phyloP scores from a whole-genome alignment of 2,888 invertebrate species.

The Rhagonycha lutea region DNA sequence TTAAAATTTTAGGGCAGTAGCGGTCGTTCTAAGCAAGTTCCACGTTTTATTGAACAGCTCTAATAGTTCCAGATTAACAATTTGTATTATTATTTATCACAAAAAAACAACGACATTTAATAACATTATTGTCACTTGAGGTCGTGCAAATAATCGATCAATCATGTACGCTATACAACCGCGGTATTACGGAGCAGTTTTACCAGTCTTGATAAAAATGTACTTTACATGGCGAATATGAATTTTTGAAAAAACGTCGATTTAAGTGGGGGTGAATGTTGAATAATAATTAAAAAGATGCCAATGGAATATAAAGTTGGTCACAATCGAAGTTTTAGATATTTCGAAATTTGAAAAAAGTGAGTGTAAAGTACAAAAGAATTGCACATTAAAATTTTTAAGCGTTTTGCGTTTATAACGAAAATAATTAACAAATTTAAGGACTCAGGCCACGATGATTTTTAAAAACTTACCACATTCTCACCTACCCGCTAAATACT shows the following conservation, averaged over 20 bases:
- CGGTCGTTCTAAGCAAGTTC: background rate
- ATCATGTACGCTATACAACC: background rate
- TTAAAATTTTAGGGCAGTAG: too few species aligned
- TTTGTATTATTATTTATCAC: background rate
- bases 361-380: background rate
- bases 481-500: constrained; percentile 18
- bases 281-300: background rate
- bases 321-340: background rate
- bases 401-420: background rate
- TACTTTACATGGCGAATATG: background rate
- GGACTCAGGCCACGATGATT: constrained; percentile 1
- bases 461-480: constrained; percentile 15
- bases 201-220: background rate
- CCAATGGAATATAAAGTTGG: background rate
- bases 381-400: background rate
- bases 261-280: background rate
- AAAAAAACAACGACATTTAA: background rate
- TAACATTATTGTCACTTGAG: background rate
- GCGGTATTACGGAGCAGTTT: background rate
- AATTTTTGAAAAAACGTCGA: background rate
- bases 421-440: constrained; percentile 1
- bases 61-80: background rate
- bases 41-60: background rate
- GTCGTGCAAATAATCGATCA: background rate
- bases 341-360: background rate